A percentile compares a stretch with the other conserved stretches of the same genome.
phyloP scores from a whole-genome alignment of 2,888 invertebrate species.

The Ennomos quercinarius region DNA sequence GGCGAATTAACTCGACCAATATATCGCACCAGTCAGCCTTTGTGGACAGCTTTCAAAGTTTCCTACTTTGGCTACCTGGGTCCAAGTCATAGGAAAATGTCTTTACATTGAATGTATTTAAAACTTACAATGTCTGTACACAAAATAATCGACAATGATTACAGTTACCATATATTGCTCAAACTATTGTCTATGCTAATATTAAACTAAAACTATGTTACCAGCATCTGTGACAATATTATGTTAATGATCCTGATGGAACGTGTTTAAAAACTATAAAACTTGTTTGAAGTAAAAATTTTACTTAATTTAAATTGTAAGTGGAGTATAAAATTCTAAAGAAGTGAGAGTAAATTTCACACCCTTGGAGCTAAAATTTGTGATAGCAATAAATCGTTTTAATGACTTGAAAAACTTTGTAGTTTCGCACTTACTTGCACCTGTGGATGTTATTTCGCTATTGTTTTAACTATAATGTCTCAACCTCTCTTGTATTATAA shows the following conservation, averaged over 20 bases:
- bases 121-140: no score
- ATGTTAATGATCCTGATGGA: no score
- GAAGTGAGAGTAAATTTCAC: conserved; percentile 22
- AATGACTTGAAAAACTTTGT: conserved; percentile 42
- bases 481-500: conserved; percentile 10
- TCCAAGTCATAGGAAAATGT: conserved; percentile 15
- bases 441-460: conserved; percentile 34
- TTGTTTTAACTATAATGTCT: conserved; percentile 33
- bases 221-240: no score
- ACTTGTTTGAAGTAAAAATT: no score
- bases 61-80: conserved; percentile 45
- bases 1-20: conserved; percentile 52
- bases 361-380: conserved; percentile 33
- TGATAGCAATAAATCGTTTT: conserved; percentile 41
- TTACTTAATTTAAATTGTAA: no score
- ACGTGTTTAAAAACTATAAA: no score
- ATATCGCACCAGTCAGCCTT: conserved; percentile 51
- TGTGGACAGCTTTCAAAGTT: conserved; percentile 52
- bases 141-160: no score
- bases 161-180: no score
- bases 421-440: conserved; percentile 37
- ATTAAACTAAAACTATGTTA: no score
- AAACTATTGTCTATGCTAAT: no score
- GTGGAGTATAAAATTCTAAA: conserved; percentile 2
- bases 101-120: neutral